Evolutionary conservation across 1,140 invertebrate genomes (phyloP), one percentile per base, ranked within the genome.

Genomic region (Penaeus vannamei): DNA sequence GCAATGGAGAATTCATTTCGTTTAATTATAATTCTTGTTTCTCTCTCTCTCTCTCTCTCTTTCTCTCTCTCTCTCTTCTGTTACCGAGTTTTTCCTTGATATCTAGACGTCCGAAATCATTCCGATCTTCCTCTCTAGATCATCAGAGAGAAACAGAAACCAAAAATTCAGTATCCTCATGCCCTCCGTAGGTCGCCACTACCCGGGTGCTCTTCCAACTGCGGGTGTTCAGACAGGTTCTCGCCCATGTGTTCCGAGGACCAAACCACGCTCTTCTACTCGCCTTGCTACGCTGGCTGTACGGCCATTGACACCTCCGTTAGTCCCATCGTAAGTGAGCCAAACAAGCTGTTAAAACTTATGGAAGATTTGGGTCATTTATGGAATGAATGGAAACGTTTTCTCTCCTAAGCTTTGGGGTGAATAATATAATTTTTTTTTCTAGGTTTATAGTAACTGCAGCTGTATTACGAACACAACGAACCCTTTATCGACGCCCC

Each of bases 251-350:
- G 96, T 91, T 94, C 95, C 19, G 92, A 92, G 64, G 94, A 93
- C 90, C 93, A 93, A 14, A 72, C 53, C 1, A 92, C 93, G 12
- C 95, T 95, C 0, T 96, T 95, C 92, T 96, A 95, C 91, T 95
- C 95, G 22, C 94, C 96, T 20, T 96, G 96, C 92, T 95, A 95
- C 90, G 96, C 96, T 59, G 96, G 96, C 23, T 96, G 96, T 92
- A 69, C 77, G 26, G 26, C 22, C 12, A 59, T 80, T 7, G 62
- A 85, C 46, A 84, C 82, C 23, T 59, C 79, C 23, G 84, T 62
- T 36, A 87, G 89, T 36, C 77, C 83, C 8, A 91, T 85, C 20
- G 91, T 91, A 61, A 86, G 84, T 72, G 53, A 53, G 20, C 14
- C 1, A 22, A 19, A 12, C 10, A 26, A 26, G 2, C 42, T 72